A percentile compares a stretch with the other conserved stretches of the same genome.
These are phyloP conservation scores for Equus quagga DNA, from an alignment of 2,113 vertebrate species.

Conservation along the genomic window DNA sequence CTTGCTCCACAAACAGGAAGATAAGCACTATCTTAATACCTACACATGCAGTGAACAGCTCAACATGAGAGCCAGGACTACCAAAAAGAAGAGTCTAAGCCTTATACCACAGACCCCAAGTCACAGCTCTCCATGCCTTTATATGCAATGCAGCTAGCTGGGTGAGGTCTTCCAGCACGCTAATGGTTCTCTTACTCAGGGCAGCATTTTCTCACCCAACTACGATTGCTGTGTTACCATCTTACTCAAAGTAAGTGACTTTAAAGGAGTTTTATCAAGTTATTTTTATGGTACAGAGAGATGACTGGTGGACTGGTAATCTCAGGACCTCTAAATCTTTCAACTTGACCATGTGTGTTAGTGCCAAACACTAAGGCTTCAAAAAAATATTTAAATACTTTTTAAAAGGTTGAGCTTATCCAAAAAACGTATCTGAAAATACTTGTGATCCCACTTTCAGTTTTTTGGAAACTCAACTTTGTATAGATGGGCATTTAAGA, in stretches of 20 bases:
- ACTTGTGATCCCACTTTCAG: not conserved
- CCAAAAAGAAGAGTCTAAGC: not conserved
- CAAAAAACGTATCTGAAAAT: constrained; percentile 29
- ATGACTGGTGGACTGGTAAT: not conserved
- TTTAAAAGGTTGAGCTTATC: not conserved
- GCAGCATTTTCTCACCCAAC: not conserved
- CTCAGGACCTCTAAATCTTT: not conserved
- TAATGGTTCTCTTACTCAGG: not conserved
- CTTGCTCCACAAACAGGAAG: not conserved
- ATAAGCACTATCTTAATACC: not conserved
- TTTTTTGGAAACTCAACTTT: not conserved
- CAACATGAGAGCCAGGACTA: not conserved
- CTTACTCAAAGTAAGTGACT: constrained; percentile 9
- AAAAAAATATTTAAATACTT: not conserved
- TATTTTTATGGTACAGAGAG: not conserved
- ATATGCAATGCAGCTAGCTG: not conserved
- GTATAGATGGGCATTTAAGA: not conserved
- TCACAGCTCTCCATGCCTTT: not conserved
- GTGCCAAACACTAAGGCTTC: not conserved
- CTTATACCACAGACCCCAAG: constrained; percentile 14
- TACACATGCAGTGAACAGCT: not conserved
- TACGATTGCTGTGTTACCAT: not conserved
- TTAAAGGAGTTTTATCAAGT: not conserved
- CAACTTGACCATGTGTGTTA: not conserved
- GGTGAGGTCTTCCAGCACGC: not conserved